A percentile compares a stretch with the other conserved stretches of the same genome.
Evolutionary conservation across 2,888 invertebrate genomes (phyloP).

Genomic region (Tipula confusa): DNA sequence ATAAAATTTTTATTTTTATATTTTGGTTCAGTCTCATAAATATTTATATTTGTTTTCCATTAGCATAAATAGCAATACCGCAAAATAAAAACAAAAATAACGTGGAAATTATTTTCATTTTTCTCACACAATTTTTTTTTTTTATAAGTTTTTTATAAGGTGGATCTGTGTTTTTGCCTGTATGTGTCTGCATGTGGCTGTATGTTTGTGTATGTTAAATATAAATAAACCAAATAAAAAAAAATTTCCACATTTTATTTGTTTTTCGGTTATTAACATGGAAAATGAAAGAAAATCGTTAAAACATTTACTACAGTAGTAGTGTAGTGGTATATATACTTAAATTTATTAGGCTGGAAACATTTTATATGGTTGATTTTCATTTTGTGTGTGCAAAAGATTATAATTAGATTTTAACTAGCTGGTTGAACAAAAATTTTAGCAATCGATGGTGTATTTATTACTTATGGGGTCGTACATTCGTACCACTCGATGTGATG

Average conservation of each 20-base stretch:
- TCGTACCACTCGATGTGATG: too few relatives aligned
- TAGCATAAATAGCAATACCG: slow-evolving; percentile 25
- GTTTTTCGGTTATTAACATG: not conserved
- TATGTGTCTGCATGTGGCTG: not conserved
- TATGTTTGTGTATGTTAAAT: not conserved
- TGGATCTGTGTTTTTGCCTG: too few relatives aligned
- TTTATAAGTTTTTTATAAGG: too few relatives aligned
- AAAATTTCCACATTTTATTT: not conserved
- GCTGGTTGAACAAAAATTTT: not conserved
- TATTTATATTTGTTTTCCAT: slow-evolving; percentile 25
- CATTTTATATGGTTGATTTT: not conserved
- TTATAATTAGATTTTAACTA: not conserved
- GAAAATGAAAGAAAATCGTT: slow-evolving; percentile 25
- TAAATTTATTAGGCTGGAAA: slow-evolving; percentile 1
- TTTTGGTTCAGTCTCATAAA: slow-evolving; percentile 5
- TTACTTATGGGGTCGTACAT: too few relatives aligned
- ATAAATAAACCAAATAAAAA: not conserved
- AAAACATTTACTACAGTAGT: not conserved
- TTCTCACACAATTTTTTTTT: not conserved
- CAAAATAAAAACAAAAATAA: not conserved
- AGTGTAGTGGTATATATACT: not conserved
- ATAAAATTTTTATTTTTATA: not conserved
- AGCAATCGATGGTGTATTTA: not conserved
- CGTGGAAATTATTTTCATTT: not conserved
- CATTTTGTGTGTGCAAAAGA: not conserved